phyloP scores from a whole-genome alignment of 2,888 invertebrate species.

The Leptura quadrifasciata region DNA sequence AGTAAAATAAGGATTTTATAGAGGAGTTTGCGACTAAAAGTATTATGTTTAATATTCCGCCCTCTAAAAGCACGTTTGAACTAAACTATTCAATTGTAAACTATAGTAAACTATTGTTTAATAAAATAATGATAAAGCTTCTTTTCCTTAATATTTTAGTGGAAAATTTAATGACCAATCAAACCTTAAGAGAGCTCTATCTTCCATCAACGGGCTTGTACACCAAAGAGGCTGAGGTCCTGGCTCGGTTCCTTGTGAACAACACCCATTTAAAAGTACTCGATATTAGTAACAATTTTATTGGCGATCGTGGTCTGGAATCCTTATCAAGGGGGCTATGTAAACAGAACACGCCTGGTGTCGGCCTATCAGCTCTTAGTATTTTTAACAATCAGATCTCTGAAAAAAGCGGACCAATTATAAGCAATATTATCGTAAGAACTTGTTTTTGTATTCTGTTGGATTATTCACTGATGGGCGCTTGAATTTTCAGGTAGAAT shows the following conservation, averaged over 20 bases:
- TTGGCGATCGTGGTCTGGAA: conserved; percentile 70
- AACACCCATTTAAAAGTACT: conserved; percentile 68
- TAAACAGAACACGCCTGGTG: conserved; percentile 62
- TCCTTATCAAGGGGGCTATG: conserved; percentile 67
- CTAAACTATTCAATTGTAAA: no score
- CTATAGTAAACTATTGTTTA: no score
- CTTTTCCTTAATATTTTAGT: conserved; percentile 61
- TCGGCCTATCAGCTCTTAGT: conserved; percentile 68
- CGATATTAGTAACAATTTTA: conserved; percentile 70
- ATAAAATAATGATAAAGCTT: background rate
- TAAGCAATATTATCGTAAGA: conserved; percentile 69
- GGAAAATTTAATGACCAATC: conserved; percentile 66
- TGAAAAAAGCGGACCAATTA: conserved; percentile 68
- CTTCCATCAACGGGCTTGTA: conserved; percentile 69
- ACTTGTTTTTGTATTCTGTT: background rate
- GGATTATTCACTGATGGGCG: background rate
- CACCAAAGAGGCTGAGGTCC: conserved; percentile 69
- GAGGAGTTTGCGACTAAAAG: no score
- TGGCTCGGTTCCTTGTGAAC: conserved; percentile 65
- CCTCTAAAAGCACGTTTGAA: no score
- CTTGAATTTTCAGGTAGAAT: conserved; percentile 62
- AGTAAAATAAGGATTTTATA: no score
- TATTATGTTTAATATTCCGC: no score
- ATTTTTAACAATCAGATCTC: conserved; percentile 70
- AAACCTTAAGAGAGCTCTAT: conserved; percentile 66